phyloP scores from a whole-genome alignment of 2,113 vertebrate genomes.

The Delphinapterus leucas region DNA sequence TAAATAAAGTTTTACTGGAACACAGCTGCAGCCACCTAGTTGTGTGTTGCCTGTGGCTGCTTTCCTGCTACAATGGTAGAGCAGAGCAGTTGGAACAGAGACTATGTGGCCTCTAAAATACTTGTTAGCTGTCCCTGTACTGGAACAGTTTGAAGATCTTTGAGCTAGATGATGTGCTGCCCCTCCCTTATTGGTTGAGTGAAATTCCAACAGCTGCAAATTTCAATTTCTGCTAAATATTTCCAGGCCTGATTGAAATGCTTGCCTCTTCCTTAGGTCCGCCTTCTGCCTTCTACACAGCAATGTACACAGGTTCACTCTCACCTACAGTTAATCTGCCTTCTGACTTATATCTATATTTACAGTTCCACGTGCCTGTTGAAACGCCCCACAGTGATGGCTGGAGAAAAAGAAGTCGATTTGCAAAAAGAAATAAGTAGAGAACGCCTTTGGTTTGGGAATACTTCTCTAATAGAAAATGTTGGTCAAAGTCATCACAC shows the following conservation, averaged over 20 bases:
- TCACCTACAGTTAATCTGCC: neutral
- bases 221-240: neutral
- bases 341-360: neutral
- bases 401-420: neutral
- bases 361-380: neutral
- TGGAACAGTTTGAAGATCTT: neutral
- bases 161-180: neutral
- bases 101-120: neutral
- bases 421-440: neutral
- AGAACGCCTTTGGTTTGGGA: neutral
- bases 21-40: neutral
- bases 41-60: too few species aligned
- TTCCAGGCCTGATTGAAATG: neutral
- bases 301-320: rapidly evolving
- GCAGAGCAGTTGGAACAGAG: neutral
- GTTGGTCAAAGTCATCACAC: neutral
- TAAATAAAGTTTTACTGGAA: neutral
- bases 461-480: neutral
- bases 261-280: neutral
- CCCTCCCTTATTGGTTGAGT: neutral
- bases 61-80: neutral
- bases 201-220: neutral
- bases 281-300: neutral
- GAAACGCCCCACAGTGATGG: neutral
- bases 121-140: neutral